phyloP scores from a whole-genome alignment of 2,113 vertebrate species.

The Mionectes macconnelli region DNA sequence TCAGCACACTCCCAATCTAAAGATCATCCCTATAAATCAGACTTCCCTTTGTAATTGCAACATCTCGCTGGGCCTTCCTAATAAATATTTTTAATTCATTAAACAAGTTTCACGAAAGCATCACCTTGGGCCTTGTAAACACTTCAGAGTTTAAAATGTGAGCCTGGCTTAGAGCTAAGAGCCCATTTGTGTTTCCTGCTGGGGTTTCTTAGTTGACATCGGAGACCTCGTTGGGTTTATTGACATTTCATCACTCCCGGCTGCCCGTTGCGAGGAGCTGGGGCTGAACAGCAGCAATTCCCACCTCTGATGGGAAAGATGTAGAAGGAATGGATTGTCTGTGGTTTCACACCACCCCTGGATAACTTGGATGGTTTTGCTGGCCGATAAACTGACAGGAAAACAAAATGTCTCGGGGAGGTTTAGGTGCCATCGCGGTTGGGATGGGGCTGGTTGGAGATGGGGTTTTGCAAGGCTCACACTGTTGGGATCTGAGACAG shows the following conservation, averaged over 20 bases:
- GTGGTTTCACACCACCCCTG: background rate
- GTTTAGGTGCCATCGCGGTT: background rate
- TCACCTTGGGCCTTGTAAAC: background rate
- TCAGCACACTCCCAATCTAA: background rate
- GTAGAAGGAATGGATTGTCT: background rate
- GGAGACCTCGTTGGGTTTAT: background rate
- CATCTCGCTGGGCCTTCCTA: background rate
- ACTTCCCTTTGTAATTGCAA: background rate
- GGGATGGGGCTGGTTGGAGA: background rate
- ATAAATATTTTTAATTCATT: slow-evolving; percentile 41
- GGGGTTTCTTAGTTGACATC: background rate
- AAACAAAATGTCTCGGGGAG: background rate
- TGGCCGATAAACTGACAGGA: no score
- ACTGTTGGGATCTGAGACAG: background rate
- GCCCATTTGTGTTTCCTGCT: background rate
- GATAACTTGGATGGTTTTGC: background rate
- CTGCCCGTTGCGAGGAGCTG: background rate
- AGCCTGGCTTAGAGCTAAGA: background rate
- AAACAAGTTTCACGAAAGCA: background rate
- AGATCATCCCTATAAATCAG: background rate
- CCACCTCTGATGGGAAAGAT: background rate
- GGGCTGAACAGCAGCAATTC: background rate
- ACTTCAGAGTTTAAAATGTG: background rate
- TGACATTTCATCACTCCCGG: background rate
- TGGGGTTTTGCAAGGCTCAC: background rate